These are phyloP conservation scores for Pangasius mekongensis DNA, from an alignment of 2,797 vertebrate genomes.

Conservation along the genomic window DNA sequence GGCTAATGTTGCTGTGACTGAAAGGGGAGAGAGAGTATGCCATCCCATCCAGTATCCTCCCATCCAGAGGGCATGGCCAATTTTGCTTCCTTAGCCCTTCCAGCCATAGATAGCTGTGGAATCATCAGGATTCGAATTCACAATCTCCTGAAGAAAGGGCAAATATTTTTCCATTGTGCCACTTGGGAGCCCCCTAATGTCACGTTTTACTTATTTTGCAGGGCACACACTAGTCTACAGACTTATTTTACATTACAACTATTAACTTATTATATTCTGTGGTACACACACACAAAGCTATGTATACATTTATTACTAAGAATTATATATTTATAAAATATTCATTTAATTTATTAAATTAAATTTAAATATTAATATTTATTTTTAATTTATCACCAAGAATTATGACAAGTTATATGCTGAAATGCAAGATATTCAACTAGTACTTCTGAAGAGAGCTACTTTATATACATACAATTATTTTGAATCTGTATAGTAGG, in stretches of 20 bases:
- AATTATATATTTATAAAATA: not conserved
- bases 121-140: not conserved
- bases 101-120: not conserved
- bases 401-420: not conserved
- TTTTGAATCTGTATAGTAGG: conserved; percentile 90
- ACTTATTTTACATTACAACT: not conserved
- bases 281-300: not conserved
- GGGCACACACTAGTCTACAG: not conserved
- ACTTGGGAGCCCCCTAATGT: not conserved
- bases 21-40: not conserved
- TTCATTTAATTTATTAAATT: not conserved
- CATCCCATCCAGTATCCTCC: not conserved
- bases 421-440: not conserved
- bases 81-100: not conserved
- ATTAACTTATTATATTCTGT: not conserved
- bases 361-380: not conserved
- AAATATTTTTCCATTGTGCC: not conserved
- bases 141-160: not conserved
- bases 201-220: not conserved
- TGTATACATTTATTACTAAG: not conserved
- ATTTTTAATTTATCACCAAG: not conserved
- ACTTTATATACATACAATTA: conserved; percentile 80
- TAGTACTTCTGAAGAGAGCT: not conserved
- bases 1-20: not conserved
- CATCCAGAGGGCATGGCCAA: not conserved